phyloP scores from a whole-genome alignment of 1,140 invertebrate species.

The Geopemphigus sp. region DNA sequence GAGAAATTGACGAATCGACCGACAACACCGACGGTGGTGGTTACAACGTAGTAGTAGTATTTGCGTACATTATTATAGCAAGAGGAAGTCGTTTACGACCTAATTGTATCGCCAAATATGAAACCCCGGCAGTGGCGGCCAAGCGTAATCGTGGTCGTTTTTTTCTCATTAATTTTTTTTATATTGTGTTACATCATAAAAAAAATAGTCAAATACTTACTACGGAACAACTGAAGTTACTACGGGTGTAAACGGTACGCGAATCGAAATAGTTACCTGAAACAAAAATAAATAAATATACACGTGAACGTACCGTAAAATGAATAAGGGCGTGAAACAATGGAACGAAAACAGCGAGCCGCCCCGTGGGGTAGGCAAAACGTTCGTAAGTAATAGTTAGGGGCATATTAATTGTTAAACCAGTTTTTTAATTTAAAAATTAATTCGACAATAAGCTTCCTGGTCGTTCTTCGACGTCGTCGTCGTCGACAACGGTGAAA shows the following conservation, averaged over 20 bases:
- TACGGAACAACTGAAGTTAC: slow-evolving; percentile 2
- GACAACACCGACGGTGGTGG: too few relatives aligned
- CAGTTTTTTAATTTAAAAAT: slow-evolving; percentile 26
- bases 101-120: background rate
- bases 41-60: too few relatives aligned
- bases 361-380: background rate
- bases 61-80: background rate
- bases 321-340: slow-evolving; percentile 27
- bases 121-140: too few relatives aligned
- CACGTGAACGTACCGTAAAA: background rate
- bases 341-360: background rate
- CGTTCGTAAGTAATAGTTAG: background rate
- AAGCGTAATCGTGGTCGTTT: too few relatives aligned
- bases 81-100: background rate
- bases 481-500: background rate
- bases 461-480: background rate
- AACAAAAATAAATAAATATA: slow-evolving; percentile 37
- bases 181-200: background rate
- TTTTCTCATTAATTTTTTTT: background rate
- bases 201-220: slow-evolving; percentile 20
- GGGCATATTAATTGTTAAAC: slow-evolving; percentile 10
- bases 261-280: slow-evolving; percentile 41
- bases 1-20: too few relatives aligned
- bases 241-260: background rate
- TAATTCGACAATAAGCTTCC: slow-evolving; percentile 26